phyloP scores from a whole-genome alignment of 1,140 invertebrate species.

The Andricus grossulariae region DNA sequence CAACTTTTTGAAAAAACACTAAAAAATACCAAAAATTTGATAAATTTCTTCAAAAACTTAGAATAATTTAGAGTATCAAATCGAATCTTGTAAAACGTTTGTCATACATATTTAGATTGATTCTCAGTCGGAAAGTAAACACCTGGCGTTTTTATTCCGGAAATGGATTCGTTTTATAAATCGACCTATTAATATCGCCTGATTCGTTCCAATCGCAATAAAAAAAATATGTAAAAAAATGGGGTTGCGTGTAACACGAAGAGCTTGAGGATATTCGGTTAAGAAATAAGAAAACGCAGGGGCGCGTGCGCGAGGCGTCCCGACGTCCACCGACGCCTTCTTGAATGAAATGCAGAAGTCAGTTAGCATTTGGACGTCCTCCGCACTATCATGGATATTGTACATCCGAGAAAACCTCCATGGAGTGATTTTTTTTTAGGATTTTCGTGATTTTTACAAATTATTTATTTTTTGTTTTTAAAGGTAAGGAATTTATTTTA shows the following conservation, averaged over 20 bases:
- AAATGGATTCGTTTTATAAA: constrained; percentile 34
- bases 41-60: too few relatives aligned
- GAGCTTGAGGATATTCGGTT: constrained; percentile 29
- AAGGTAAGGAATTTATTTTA: neutral
- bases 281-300: constrained; percentile 18
- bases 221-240: constrained; percentile 55
- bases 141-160: constrained; percentile 32
- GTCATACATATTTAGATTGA: neutral
- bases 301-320: constrained; percentile 58
- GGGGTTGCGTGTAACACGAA: constrained; percentile 38
- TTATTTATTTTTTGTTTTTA: neutral
- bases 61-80: too few relatives aligned
- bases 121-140: neutral
- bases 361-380: constrained; percentile 62
- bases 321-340: constrained; percentile 62
- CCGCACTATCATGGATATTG: constrained; percentile 50
- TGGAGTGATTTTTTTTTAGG: neutral
- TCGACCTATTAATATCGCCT: constrained; percentile 55
- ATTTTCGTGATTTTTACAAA: neutral
- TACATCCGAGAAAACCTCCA: constrained; percentile 3
- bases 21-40: too few relatives aligned
- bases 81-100: too few relatives aligned
- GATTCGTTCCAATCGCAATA: constrained; percentile 59
- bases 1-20: too few relatives aligned
- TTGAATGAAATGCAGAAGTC: constrained; percentile 63